A percentile compares a stretch with the other conserved stretches of the same genome.
These are phyloP conservation scores for Ericerus pela DNA, from an alignment of 1,140 invertebrate species.

Conservation along the genomic window DNA sequence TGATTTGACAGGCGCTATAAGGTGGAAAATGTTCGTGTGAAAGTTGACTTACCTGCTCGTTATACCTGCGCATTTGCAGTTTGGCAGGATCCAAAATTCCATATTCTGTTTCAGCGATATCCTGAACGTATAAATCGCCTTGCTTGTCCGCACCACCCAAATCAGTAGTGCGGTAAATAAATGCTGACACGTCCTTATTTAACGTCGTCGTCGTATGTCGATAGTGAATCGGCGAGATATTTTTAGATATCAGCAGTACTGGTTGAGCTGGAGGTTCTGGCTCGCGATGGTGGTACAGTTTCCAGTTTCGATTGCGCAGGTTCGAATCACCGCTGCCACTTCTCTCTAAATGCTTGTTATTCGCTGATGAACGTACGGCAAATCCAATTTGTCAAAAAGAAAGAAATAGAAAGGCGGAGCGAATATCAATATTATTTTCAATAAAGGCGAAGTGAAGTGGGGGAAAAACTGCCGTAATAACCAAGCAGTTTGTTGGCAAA, in stretches of 20 bases:
- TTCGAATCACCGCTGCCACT: background rate
- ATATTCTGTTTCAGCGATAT: slow-evolving; percentile 44
- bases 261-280: background rate
- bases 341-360: background rate
- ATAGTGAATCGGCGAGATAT: background rate
- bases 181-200: background rate
- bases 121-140: slow-evolving; percentile 55
- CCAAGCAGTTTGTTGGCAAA: too few species aligned
- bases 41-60: slow-evolving; percentile 23
- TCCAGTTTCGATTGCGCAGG: background rate
- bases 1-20: too few species aligned
- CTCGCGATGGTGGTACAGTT: background rate
- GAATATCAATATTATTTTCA: background rate
- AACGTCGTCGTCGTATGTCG: background rate
- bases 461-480: too few species aligned
- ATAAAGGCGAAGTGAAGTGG: too few species aligned
- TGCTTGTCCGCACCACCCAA: slow-evolving; percentile 50
- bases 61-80: background rate
- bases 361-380: background rate
- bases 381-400: background rate
- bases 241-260: background rate
- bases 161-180: slow-evolving; percentile 19
- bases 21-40: too few species aligned
- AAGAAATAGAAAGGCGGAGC: background rate
- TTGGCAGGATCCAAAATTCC: slow-evolving; percentile 17